Evolutionary conservation across 1,140 invertebrate species (phyloP).

Genomic region (Monochamus saltuarius): DNA sequence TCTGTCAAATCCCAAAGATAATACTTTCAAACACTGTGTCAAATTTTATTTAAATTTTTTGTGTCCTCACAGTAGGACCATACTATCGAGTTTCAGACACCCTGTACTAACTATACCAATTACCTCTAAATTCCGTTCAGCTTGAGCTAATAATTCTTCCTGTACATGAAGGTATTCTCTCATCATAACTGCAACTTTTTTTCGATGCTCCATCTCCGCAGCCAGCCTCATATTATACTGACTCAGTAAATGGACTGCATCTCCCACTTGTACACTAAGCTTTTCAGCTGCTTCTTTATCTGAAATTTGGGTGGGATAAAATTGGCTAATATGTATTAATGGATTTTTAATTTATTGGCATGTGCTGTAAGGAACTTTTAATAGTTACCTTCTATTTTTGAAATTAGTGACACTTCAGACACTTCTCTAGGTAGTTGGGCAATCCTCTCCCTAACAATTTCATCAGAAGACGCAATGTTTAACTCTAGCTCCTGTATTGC

Average conservation of each 20-base stretch:
- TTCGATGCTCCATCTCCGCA: constrained; percentile 85
- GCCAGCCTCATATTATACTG: constrained; percentile 87
- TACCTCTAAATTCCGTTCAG: constrained; percentile 85
- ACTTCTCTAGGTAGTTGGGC: constrained; percentile 92
- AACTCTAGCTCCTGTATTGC: constrained; percentile 79
- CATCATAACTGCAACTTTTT: constrained; percentile 81
- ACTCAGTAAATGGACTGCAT: constrained; percentile 79
- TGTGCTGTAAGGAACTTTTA: too few species aligned
- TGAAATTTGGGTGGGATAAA: constrained; percentile 48
- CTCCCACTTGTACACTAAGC: constrained; percentile 76
- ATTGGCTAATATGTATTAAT: neutral
- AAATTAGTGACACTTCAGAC: constrained; percentile 83
- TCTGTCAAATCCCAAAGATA: too few species aligned
- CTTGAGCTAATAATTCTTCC: constrained; percentile 78
- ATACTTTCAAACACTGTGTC: too few species aligned
- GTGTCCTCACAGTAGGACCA: too few species aligned
- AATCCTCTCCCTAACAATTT: constrained; percentile 86
- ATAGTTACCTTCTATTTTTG: constrained; percentile 72
- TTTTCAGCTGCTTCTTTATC: constrained; percentile 73
- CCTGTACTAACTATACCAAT: constrained; percentile 14
- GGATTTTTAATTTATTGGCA: too few species aligned
- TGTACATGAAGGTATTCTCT: constrained; percentile 84
- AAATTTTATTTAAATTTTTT: too few species aligned
- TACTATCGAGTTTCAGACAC: too few species aligned
- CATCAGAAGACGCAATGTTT: constrained; percentile 87